phyloP scores from a whole-genome alignment of 2,797 vertebrate genomes.

The Falco rusticolus region DNA sequence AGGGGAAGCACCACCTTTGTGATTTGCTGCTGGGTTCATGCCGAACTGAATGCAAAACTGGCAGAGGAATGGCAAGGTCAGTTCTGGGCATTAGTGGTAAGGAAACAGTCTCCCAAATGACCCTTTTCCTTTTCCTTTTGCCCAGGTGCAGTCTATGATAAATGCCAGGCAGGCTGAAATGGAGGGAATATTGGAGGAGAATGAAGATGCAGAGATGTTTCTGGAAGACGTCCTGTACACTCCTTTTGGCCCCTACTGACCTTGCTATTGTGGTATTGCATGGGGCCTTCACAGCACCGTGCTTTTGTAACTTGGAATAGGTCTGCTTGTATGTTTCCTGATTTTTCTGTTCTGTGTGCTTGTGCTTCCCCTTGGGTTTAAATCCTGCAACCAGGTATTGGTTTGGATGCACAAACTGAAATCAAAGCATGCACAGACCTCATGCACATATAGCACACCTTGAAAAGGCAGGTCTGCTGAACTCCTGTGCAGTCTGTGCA shows the following conservation, averaged over 20 bases:
- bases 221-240: background rate
- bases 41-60: background rate
- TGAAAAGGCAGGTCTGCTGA: background rate
- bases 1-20: background rate
- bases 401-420: background rate
- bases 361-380: background rate
- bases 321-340: background rate
- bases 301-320: background rate
- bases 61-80: background rate
- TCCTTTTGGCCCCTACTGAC: background rate
- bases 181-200: background rate
- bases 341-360: background rate
- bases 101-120: background rate
- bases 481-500: background rate
- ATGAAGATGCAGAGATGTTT: background rate
- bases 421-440: background rate
- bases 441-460: background rate
- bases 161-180: background rate
- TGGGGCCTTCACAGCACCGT: background rate
- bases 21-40: background rate
- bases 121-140: background rate
- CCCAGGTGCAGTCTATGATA: constrained; percentile 72
- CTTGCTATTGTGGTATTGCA: background rate
- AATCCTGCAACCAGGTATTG: background rate
- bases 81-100: background rate